Base-by-base conservation (phyloP, 53 echinoderm and acorn worm genomes). In the Zoroaster sp. region DNA sequence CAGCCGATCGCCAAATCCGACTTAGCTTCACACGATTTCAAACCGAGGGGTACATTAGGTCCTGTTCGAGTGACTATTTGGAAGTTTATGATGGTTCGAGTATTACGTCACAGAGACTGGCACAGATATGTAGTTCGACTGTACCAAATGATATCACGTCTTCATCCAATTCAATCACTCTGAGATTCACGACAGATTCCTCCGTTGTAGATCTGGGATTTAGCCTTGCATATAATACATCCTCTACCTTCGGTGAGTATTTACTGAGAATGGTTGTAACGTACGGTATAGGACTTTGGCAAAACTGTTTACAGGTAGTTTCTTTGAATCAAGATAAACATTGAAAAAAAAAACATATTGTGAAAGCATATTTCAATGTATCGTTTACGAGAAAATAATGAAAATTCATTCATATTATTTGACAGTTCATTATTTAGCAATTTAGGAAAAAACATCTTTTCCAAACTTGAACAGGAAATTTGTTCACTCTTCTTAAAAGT, bases 1-100 rank as follows among this genome's bases (percentile, higher is more conserved):
- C 86, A 11, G 0, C 17, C 10, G 86, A 52, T 47, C 90, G 75
- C 38, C 83, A 75, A 47, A 69, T 95, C 12, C 91, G 93, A 13
- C 71, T 95, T 14, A 90, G 77, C 34, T 93, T 93, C 53, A 80
- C 74, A 71, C 46, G 76, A 36, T 93, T 95, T 73, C 37, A 70
- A 47, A 53, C 91, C 12, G 95, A 95, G 75, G 92, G 87, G 33
- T 4, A n/a, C n/a, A n/a, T 25, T 1, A 33, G 11, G 21, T 15
- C 63, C 8, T 59, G 63, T 15, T 59, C 9, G 0, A 4, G 2
- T 8, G 63, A 59, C 63, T 59, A 59, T 28, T 11, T 59, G 25
- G 63, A 59, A 15, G 14, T 59, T 21, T 59, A 25, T 7, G 63
- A 59, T 15, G 28, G 63, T 28, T 28, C 63, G 9, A 59, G 63